phyloP scores from a whole-genome alignment of 2,113 vertebrate species.

The Saccopteryx bilineata region DNA sequence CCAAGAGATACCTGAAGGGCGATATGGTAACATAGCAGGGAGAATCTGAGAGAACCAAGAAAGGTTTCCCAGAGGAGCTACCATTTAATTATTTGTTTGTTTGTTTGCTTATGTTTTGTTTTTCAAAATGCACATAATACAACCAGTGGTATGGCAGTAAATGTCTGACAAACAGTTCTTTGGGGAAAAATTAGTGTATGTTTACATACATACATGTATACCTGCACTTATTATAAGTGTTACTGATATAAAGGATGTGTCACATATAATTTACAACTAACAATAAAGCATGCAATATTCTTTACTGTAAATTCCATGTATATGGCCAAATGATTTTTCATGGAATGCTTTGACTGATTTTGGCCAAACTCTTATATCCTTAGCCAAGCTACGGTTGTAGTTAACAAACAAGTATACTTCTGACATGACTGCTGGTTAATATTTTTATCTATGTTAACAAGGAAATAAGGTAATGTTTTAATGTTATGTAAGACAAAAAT shows the following conservation, averaged over 20 bases:
- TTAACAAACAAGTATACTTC: neutral
- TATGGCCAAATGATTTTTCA: neutral
- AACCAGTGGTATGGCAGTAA: neutral
- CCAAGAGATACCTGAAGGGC: neutral
- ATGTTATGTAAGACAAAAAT: neutral
- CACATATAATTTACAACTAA: neutral
- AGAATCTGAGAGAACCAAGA: neutral
- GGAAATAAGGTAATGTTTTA: neutral
- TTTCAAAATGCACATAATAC: neutral
- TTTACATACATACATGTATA: neutral
- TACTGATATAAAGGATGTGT: neutral
- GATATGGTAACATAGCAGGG: neutral
- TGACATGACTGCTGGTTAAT: neutral
- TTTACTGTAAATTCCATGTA: neutral
- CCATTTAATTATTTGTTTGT: conserved; percentile 43
- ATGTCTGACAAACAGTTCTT: neutral
- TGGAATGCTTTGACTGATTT: conserved; percentile 21
- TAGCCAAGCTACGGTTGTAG: neutral
- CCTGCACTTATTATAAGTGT: neutral
- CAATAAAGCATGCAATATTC: neutral
- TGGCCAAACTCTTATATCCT: neutral
- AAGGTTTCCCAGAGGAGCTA: neutral
- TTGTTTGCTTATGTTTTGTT: conserved; percentile 27
- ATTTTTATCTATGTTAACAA: conserved; percentile 40
- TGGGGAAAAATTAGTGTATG: neutral